Conservation (phyloP, 35 echinoderm and acorn worm species). For the Chiridota heheva region DNA sequence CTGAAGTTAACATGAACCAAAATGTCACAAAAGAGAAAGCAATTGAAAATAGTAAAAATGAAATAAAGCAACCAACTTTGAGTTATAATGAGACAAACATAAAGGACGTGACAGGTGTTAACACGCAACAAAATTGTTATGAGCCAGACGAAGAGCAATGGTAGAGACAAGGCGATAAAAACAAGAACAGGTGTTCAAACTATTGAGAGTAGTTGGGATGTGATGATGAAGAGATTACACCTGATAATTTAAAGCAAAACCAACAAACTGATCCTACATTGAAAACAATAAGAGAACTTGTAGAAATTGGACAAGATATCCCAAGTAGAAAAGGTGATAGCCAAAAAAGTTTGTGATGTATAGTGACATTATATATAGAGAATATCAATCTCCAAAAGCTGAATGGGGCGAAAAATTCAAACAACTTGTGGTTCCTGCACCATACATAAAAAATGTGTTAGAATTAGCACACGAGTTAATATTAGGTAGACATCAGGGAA, state of each 20-base stretch:
- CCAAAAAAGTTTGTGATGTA: conserved; percentile 1
- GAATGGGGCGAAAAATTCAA: conserved; percentile 14
- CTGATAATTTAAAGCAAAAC: conserved; percentile 22
- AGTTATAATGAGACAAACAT: conserved; percentile 4
- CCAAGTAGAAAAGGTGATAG: background rate
- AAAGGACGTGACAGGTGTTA: conserved; percentile 3
- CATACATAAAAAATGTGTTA: conserved; percentile 36
- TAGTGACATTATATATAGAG: conserved; percentile 31
- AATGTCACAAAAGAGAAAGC: background rate
- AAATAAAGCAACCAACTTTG: conserved; percentile 36
- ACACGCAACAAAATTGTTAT: too few relatives aligned
- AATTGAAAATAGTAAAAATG: background rate
- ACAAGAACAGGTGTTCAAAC: too few relatives aligned
- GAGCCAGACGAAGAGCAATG: too few relatives aligned
- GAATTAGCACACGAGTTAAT: conserved; percentile 44
- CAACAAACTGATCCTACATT: conserved; percentile 19
- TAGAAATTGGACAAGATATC: background rate
- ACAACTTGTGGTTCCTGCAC: conserved; percentile 52
- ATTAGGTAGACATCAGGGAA: conserved; percentile 46
- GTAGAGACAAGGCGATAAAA: too few relatives aligned
- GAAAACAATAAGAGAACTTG: conserved; percentile 23
- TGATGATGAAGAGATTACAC: background rate
- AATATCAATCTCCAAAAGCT: conserved; percentile 42
- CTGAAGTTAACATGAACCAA: conserved; percentile 1
- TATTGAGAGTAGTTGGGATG: background rate